Evolutionary conservation across 1,140 invertebrate genomes (phyloP), one percentile per base, ranked within the genome.

Genomic region (Zophobas morio): DNA sequence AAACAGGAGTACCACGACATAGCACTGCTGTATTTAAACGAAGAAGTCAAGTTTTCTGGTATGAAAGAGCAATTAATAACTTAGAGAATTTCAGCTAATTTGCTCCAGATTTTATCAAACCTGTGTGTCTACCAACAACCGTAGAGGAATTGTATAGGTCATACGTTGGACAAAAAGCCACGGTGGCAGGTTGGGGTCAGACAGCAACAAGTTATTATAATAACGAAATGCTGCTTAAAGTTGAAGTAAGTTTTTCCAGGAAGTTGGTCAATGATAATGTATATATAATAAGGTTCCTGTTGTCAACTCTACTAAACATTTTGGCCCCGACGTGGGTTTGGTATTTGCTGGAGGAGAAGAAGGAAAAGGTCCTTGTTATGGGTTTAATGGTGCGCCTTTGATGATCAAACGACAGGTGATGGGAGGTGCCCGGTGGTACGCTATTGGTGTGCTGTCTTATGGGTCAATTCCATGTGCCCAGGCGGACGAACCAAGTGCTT

Each of bases 161-260:
- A 4, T 54, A 54, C 20, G 89, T 6, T 87, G 87, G 0, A 83
- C 86, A 20, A 88, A 86, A 20, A 20, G 20, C 94, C 74, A 90
- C 90, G 77, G 92, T 93, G 0, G 93, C 93, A 1, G 95, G 95
- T 6, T 96, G 95, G 95, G 95, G 95, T 2, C 92, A 90, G 84
- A 93, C 93, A 0, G 92, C 93, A 83, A 87, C 79, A 8, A 85
- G 87, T 82, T 88, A 89, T 0, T 81, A 85, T 1, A 91, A 89
- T 6, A 85, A 87, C 20, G 20, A 20, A 42, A 36, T 90, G 0
- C 90, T 90, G 76, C 47, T 91, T 1, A 90, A 49, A 82, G 86
- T 0, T 94, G 93, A 79, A 89, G 88, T 20, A 81, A 79, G 1
- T 20, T 20, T 20, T 20, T 20, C 20, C 20, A 20, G 20, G 20